Percentiles rank a stretch among this genome's conserved stretches.
These are phyloP conservation scores for Okapia johnstoni DNA, from an alignment of 2,113 vertebrate species.

Conservation along the genomic window DNA sequence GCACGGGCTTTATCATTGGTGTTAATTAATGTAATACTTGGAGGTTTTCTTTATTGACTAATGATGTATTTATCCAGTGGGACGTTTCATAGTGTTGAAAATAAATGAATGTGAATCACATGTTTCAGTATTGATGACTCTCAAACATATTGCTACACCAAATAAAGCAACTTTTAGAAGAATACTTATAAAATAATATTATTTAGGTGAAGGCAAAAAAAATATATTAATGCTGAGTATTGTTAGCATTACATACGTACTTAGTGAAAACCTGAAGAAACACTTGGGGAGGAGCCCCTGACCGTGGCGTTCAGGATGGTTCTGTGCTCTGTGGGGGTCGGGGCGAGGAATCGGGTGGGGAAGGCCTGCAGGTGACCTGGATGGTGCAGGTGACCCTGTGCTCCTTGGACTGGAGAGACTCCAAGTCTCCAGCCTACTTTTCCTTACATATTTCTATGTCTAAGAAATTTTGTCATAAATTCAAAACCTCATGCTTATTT, in stretches of 20 bases:
- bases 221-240: background rate
- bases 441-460: background rate
- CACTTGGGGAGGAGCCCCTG: background rate
- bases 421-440: background rate
- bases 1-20: background rate
- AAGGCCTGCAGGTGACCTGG: background rate
- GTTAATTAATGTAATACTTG: background rate
- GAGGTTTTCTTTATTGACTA: constrained; percentile 7
- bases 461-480: background rate
- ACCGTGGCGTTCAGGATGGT: background rate
- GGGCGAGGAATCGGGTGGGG: background rate
- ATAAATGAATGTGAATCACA: background rate
- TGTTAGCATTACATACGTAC: background rate
- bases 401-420: background rate
- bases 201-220: background rate
- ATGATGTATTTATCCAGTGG: background rate
- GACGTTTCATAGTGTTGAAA: background rate
- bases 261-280: background rate
- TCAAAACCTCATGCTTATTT: background rate
- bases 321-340: background rate
- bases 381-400: background rate
- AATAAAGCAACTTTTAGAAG: background rate
- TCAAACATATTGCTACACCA: background rate
- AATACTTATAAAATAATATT: background rate
- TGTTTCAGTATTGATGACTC: background rate